Base-by-base conservation (phyloP, 1,140 invertebrate species). In the Conopomorpha cramerella region DNA sequence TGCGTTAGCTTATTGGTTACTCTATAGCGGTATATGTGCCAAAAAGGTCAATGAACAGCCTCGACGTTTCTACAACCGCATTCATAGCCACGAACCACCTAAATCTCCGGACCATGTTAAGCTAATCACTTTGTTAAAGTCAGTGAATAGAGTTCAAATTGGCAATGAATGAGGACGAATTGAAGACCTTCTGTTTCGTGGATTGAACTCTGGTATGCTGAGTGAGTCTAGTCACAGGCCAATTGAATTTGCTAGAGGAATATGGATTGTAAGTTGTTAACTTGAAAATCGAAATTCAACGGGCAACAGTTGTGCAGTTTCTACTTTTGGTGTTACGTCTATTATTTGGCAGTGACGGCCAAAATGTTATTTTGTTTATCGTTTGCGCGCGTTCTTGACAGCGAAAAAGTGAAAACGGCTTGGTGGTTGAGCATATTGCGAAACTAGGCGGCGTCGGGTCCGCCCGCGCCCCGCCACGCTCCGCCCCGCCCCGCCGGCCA, bases 361-460 rank as follows among this genome's bases (percentile, higher is more conserved):
- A 58, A 71, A 73, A 72, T 71, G 64, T 68, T 65, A 63, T 62
- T 70, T 73, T 71, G 70, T 74, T 72, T 76, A 72, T 71, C 66
- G 61, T 66, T 70, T 49, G 56, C 58, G 52, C 43, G 64, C 65
- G 70, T 68, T 71, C 71, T 76, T 76, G 71, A 76, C 71, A 76
- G 67, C 71, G 62, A 76, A 76, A 76, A 76, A 76, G 71, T 76
- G 71, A 76, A 76, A 76, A 72, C 70, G 60, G 53, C 52, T 53
- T 54, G 53, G 66, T 64, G 53, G 56, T 56, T 62, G 55, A 49
- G 58, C 41, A 55, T n/a, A n/a, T 74, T 66, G 66, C 60, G 67
- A 71, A 76, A 76, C 64, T 58, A 55, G 60, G 54, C 57, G 56
- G 51, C 56, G 55, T 50, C 43, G 45, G 54, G 50, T 45, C 51